Evolutionary conservation across 1,140 invertebrate genomes (phyloP).

Genomic region (Steinernema khuongi): DNA sequence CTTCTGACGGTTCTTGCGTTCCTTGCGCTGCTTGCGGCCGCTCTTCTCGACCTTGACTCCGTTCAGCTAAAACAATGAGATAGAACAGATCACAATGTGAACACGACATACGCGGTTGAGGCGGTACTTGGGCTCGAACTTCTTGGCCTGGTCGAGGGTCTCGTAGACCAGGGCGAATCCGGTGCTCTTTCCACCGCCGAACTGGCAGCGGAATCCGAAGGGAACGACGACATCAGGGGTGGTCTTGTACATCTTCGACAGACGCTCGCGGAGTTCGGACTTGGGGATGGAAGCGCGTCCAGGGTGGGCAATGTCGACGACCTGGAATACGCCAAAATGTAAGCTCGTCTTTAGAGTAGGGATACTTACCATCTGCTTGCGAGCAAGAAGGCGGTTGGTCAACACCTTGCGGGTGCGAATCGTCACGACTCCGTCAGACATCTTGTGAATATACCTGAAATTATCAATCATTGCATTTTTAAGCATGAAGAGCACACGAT

Average conservation of each 20-base stretch:
- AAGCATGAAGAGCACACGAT: no score
- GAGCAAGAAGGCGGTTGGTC: constrained; percentile 90
- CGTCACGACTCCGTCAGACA: constrained; percentile 63
- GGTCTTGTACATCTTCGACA: constrained; percentile 97
- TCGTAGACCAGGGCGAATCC: constrained; percentile 97
- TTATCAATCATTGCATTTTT: no score
- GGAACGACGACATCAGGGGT: constrained; percentile 91
- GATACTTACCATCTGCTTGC: constrained; percentile 91
- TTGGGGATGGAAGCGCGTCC: constrained; percentile 89
- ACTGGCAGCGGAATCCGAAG: constrained; percentile 95
- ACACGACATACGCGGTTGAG: constrained; percentile 67
- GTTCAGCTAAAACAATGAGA: constrained; percentile 55
- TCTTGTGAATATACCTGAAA: no score
- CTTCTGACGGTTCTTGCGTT: constrained; percentile 99
- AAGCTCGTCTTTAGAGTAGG: constrained; percentile 10
- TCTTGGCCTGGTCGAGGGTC: constrained; percentile 91
- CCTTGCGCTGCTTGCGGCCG: constrained; percentile 95
- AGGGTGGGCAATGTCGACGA: constrained; percentile 92
- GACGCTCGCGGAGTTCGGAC: constrained; percentile 88
- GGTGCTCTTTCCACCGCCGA: constrained; percentile 94
- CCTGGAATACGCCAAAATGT: constrained; percentile 61
- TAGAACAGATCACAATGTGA: neutral
- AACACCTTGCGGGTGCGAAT: constrained; percentile 96
- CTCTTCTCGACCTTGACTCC: constrained; percentile 76
- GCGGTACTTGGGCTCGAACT: constrained; percentile 97